Percentiles rank a stretch among this genome's conserved stretches.
Conservation (phyloP, 2,888 invertebrate species). For the Drosophila quasianomalipes region DNA sequence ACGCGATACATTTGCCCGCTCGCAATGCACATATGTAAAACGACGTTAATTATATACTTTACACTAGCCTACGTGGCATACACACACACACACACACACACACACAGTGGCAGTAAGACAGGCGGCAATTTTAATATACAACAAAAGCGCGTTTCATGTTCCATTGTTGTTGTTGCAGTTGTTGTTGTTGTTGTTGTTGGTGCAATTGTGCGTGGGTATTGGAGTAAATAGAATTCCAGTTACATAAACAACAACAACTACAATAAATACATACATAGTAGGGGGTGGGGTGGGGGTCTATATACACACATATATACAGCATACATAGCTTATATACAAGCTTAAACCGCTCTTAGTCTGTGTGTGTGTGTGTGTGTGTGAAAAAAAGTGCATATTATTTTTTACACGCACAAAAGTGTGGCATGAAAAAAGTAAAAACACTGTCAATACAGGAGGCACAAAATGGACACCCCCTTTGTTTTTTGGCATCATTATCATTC, state of each 20-base stretch:
- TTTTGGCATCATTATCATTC: constrained; percentile 47
- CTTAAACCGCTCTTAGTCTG: constrained; percentile 53
- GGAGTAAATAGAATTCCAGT: constrained; percentile 59
- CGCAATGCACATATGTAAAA: constrained; percentile 58
- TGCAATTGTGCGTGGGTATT: constrained; percentile 67
- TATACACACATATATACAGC: background rate
- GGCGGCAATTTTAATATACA: constrained; percentile 77
- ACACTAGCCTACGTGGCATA: constrained; percentile 64
- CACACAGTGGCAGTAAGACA: constrained; percentile 47
- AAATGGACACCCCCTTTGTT: constrained; percentile 8
- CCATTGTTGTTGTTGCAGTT: constrained; percentile 16
- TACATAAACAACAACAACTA: constrained; percentile 60
- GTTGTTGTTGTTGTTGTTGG: constrained; percentile 45
- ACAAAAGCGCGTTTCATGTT: constrained; percentile 71
- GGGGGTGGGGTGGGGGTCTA: background rate
- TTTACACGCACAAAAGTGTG: constrained; percentile 72
- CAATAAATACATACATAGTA: constrained; percentile 17
- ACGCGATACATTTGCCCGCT: constrained; percentile 56
- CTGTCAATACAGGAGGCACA: constrained; percentile 18
- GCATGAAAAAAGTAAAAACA: constrained; percentile 47
- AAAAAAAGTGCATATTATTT: constrained; percentile 61
- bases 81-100: constrained; percentile 41
- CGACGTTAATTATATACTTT: constrained; percentile 77
- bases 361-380: constrained; percentile 8
- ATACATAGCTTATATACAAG: constrained; percentile 44